phyloP scores from a whole-genome alignment of 2,888 invertebrate genomes.

The Agriopis aurantiaria region DNA sequence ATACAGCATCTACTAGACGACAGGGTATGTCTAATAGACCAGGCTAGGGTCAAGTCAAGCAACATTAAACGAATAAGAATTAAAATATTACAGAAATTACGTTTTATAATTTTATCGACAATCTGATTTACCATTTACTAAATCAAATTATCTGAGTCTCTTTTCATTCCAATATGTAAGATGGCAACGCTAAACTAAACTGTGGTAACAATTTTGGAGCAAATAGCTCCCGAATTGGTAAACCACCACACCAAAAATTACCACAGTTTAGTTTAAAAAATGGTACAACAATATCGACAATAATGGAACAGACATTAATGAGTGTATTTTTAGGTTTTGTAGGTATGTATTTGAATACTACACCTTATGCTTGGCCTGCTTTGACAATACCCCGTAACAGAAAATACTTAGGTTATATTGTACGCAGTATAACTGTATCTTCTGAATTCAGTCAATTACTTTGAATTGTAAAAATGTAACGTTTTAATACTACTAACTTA shows the following conservation, averaged over 20 bases:
- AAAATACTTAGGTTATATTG: conserved; percentile 72
- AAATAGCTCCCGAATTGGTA: too few species aligned
- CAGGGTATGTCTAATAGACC: conserved; percentile 30
- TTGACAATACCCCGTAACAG: conserved; percentile 51
- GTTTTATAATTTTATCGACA: too few species aligned
- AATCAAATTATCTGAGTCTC: background rate
- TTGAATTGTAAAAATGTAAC: conserved; percentile 77
- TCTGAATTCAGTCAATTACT: conserved; percentile 78
- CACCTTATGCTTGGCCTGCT: background rate
- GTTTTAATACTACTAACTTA: conserved; percentile 73
- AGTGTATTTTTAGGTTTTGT: too few species aligned
- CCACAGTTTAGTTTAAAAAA: too few species aligned
- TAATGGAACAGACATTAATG: too few species aligned
- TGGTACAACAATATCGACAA: too few species aligned
- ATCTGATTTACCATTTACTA: too few species aligned
- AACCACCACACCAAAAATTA: too few species aligned
- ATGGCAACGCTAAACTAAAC: too few species aligned
- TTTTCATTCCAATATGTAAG: too few species aligned
- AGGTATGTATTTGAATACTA: background rate
- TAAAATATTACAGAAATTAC: background rate
- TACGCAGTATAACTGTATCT: conserved; percentile 71
- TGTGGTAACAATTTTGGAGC: too few species aligned
- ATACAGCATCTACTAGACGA: conserved; percentile 72
- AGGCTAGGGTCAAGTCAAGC: background rate
- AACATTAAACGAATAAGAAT: background rate